Percentiles rank a stretch among this genome's conserved stretches.
Evolutionary conservation across 1,140 invertebrate genomes (phyloP).

Genomic region (Brachionus plicatilis): DNA sequence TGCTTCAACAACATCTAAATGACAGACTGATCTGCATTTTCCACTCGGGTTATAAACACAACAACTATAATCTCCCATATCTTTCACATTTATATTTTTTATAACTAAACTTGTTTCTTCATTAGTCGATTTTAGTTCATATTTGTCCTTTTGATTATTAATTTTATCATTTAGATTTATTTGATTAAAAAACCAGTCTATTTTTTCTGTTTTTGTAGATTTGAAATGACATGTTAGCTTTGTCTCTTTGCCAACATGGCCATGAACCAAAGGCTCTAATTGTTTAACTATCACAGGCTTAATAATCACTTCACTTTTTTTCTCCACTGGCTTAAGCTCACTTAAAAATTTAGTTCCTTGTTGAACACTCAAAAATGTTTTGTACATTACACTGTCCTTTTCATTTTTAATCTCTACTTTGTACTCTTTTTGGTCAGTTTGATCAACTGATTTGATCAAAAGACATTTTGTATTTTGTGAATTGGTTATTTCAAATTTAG

Average conservation of each 20-base stretch:
- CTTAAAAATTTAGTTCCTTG: background rate
- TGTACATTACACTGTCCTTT: slow-evolving; percentile 7
- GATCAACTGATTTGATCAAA: background rate
- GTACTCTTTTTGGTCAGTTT: slow-evolving; percentile 17
- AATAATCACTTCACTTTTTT: background rate
- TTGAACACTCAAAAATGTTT: background rate
- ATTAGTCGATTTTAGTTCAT: background rate
- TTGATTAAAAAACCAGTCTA: slow-evolving; percentile 35
- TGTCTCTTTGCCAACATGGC: background rate
- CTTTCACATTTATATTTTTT: background rate
- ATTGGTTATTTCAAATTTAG: background rate
- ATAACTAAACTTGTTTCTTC: background rate
- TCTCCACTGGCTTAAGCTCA: slow-evolving; percentile 9
- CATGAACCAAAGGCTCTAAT: background rate
- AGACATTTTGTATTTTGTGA: background rate
- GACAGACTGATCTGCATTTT: background rate
- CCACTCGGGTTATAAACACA: background rate
- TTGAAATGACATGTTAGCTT: background rate
- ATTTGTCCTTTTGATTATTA: slow-evolving; percentile 2
- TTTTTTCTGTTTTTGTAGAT: background rate
- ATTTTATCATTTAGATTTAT: slow-evolving; percentile 28
- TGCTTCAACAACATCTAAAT: slow-evolving; percentile 20
- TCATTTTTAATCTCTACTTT: background rate
- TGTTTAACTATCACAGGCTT: background rate
- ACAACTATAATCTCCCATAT: slow-evolving; percentile 1